Conservation (phyloP, 2,797 vertebrate genomes). For the Diceros bicornis region DNA sequence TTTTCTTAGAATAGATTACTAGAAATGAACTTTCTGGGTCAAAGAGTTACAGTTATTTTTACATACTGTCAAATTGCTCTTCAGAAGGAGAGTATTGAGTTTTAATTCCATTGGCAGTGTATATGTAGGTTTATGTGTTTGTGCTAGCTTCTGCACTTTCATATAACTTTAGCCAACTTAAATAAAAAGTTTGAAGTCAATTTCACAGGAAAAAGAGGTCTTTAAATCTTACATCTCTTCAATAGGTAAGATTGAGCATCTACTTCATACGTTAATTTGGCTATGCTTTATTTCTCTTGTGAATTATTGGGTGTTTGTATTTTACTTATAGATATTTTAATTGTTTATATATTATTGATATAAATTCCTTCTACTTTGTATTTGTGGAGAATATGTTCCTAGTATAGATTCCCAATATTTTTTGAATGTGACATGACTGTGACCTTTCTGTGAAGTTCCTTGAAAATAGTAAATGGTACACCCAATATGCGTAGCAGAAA, state of each 20-base stretch:
- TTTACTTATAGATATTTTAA: not conserved
- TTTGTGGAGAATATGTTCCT: not conserved
- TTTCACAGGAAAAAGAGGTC: not conserved
- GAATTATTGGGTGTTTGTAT: not conserved
- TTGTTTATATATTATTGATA: not conserved
- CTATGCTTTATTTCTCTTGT: not conserved
- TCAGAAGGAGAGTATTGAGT: not conserved
- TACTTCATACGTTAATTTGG: not conserved
- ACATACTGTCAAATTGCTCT: not conserved
- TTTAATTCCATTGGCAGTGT: not conserved
- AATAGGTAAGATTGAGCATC: not conserved
- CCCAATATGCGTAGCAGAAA: not conserved
- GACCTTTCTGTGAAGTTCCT: not conserved
- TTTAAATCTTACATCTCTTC: not conserved
- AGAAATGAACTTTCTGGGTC: not conserved
- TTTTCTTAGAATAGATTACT: not conserved
- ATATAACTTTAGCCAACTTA: not conserved
- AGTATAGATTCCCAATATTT: not conserved
- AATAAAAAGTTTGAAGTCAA: not conserved
- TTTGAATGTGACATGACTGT: not conserved
- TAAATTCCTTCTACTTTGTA: not conserved
- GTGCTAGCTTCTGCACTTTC: not conserved
- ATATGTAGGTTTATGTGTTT: not conserved
- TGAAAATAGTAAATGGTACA: not conserved
- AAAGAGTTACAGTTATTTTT: not conserved